Evolutionary conservation across 2,888 invertebrate genomes (phyloP), one percentile per base, ranked within the genome.

Genomic region (Allacma fusca): DNA sequence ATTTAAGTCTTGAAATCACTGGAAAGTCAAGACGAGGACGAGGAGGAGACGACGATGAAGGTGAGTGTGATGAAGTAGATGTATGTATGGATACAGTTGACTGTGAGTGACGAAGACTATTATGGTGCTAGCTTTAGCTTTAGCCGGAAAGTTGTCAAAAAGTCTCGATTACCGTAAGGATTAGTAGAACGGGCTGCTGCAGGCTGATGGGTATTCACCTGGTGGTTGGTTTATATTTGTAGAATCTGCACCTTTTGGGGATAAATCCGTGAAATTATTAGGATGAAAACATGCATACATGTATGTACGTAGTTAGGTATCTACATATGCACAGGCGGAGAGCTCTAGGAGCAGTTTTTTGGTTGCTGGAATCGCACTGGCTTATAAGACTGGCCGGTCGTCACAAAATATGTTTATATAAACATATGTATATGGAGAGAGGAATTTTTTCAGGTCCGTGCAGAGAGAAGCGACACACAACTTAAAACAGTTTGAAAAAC

Each of bases 401-500:
- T 13, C 40, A 50, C 19, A 19, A 50, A 9, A 50, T n/a, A 50
- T 50, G 50, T 50, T 9, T 16, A 50, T n/a, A 19, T 50, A 16
- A 9, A 34, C 34, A 9, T 50, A 50, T 16, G 50, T 5, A n/a
- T 5, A 50, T 5, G 16, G 19, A 13, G 50, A 34, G 16, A 50
- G 50, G 2, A 16, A 16, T 9, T 9, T 50, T 13, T 13, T 2
- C 7, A 50, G 50, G 44, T 75, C 65, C 75, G 75, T 75, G 75
- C 75, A 29, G 50, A 43, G 43, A 26, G 67, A 50, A 28, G 67
- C 50, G 34, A 75, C 79, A 79, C 76, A 72, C 76, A 79, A 79
- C 76, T 76, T 79, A 78, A 70, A 70, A 59, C 19, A 23, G 72
- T 57, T 75, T 62, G 40, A 78, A 78, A 72, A 76, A 77, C 64